Evolutionary conservation across 2,888 invertebrate species (phyloP), one percentile per base, ranked within the genome.

Genomic region (Cheilosia grossa): DNA sequence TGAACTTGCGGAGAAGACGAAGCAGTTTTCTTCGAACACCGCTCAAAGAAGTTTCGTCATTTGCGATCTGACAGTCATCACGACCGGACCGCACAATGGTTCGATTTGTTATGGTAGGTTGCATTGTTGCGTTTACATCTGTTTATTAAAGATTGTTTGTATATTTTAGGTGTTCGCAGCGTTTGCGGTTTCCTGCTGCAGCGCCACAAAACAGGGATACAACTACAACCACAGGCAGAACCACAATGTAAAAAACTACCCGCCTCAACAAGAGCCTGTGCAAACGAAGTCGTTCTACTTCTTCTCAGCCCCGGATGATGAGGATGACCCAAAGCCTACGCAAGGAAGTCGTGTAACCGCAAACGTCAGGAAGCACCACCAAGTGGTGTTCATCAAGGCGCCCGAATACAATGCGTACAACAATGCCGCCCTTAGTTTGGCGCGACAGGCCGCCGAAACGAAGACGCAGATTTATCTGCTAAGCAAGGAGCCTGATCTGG

Each of bases 391-490:
- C 19, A 87, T 88, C n/a, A 87, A 80, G 47, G 72, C 81, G 6
- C 87, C 87, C 0, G 86, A 87, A 54, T 79, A 83, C 49, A 77
- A 64, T 0, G 72, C n/a, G 7, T 80, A 87, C 24, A 73, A 82
- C 30, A 78, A 74, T 10, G 80, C 58, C 0, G 40, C 82, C 17
- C 59, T 59, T 15, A 75, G 78, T n/a, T 24, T 87, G n/a, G 77
- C 73, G 47, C 78, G 79, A 27, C 75, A 79, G 13, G 63, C 88
- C 1, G 87, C 88, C 54, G 86, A 87, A 83, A 75, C 70, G 2
- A 72, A 88, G 6, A 87, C 83, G 0, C 83, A 87, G 0, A 74
- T 87, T 24, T 88, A 88, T 70, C 79, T 88, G 5, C 79, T 88
- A 47, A 85, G 66, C 82, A 63, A 89, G 86, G 56, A 88, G 72